Conservation (phyloP, 2,113 vertebrate species). For the human (Homo sapiens) region GRCh38 chr4:94602001-94602500, state of each 20-base stretch:
- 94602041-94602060: conserved; percentile 39
- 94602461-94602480: not conserved
- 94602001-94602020: conserved; percentile 12
- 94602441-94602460: not conserved
- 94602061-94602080: conserved; percentile 51
- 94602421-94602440: not conserved
- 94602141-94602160: not conserved
- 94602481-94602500: too few species aligned
- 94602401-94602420: conserved; percentile 6
- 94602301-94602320: not conserved
- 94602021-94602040: not conserved
- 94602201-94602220: not conserved
- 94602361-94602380: not conserved
- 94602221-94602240: conserved; percentile 3
- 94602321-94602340: not conserved
- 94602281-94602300: not conserved
- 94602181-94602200: not conserved
- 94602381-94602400: not conserved
- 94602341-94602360: not conserved
- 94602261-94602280: not conserved
- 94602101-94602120: conserved; percentile 35
- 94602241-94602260: not conserved
- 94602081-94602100: conserved; percentile 19
- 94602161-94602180: not conserved
- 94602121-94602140: conserved; percentile 51